Evolutionary conservation across 35 echinoderm and acorn worm genomes (phyloP).

Genomic region (Patiria miniata): DNA sequence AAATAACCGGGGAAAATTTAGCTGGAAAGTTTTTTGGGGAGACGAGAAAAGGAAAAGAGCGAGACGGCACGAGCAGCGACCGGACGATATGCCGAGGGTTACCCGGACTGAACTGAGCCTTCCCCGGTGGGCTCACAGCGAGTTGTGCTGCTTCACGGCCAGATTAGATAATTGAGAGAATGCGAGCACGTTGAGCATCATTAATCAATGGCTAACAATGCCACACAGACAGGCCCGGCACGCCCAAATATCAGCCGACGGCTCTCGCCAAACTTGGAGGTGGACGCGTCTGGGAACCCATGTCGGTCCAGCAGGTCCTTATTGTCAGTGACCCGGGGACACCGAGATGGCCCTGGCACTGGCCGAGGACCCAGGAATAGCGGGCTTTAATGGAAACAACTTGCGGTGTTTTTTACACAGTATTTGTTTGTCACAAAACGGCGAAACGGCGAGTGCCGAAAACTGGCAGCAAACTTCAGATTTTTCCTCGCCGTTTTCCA

Average conservation of each 20-base stretch:
- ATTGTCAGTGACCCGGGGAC: not conserved
- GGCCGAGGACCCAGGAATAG: not conserved
- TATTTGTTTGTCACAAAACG: slow-evolving; percentile 6
- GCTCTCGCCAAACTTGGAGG: not conserved
- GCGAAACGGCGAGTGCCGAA: slow-evolving; percentile 20
- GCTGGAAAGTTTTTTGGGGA: slow-evolving; percentile 24
- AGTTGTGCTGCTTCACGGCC: not conserved
- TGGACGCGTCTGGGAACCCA: not conserved
- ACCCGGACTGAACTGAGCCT: not conserved
- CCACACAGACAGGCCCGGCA: slow-evolving; percentile 19
- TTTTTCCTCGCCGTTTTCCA: not conserved
- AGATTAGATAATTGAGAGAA: slow-evolving; percentile 20
- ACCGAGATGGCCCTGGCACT: not conserved
- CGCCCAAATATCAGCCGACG: slow-evolving; percentile 12
- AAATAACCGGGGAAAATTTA: not conserved
- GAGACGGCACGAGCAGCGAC: slow-evolving; percentile 17
- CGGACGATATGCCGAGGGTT: not conserved
- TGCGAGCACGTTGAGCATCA: not conserved
- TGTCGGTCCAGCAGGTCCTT: not conserved
- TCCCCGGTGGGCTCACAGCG: too few species aligned
- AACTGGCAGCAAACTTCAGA: slow-evolving; percentile 2
- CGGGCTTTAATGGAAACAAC: not conserved
- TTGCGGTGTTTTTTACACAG: not conserved
- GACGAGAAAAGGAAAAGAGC: too few species aligned
- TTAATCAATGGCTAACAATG: slow-evolving; percentile 25